Evolutionary conservation across 1,140 invertebrate species (phyloP).

Genomic region (Drosophila miranda): DNA sequence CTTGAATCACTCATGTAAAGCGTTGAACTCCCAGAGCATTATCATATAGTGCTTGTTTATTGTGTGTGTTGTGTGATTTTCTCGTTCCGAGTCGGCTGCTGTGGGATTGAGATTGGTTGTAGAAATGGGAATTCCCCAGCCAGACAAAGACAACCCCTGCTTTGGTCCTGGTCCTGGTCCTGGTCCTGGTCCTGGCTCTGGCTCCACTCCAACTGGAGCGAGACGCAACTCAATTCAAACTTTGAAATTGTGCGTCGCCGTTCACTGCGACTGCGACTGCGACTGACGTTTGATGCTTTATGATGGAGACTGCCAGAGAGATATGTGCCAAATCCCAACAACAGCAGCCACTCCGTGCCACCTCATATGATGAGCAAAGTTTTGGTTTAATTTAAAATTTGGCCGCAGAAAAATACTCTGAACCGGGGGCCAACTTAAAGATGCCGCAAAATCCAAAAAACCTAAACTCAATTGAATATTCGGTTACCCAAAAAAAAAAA

Average conservation of each 20-base stretch:
- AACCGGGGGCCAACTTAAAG: not conserved
- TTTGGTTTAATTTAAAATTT: constrained; percentile 68
- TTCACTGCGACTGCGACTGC: constrained; percentile 43
- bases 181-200: not conserved
- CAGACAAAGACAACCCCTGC: constrained; percentile 25
- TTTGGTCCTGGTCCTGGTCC: not conserved
- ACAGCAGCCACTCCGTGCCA: constrained; percentile 19
- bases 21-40: constrained; percentile 12
- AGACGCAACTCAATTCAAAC: constrained; percentile 74
- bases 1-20: constrained; percentile 37
- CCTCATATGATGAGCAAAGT: constrained; percentile 59
- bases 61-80: constrained; percentile 4
- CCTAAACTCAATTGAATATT: constrained; percentile 9
- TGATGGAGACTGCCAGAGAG: constrained; percentile 41
- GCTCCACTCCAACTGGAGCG: constrained; percentile 9
- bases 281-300: constrained; percentile 67
- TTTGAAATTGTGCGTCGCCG: constrained; percentile 65
- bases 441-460: not conserved
- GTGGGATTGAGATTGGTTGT: too few relatives aligned
- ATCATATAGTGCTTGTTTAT: not conserved
- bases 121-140: not conserved
- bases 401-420: not conserved
- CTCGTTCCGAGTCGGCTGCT: constrained; percentile 3
- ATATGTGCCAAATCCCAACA: constrained; percentile 51
- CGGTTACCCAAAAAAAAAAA: constrained; percentile 10